Base-by-base conservation (phyloP, 2,113 vertebrate species). In the Athene noctua region DNA sequence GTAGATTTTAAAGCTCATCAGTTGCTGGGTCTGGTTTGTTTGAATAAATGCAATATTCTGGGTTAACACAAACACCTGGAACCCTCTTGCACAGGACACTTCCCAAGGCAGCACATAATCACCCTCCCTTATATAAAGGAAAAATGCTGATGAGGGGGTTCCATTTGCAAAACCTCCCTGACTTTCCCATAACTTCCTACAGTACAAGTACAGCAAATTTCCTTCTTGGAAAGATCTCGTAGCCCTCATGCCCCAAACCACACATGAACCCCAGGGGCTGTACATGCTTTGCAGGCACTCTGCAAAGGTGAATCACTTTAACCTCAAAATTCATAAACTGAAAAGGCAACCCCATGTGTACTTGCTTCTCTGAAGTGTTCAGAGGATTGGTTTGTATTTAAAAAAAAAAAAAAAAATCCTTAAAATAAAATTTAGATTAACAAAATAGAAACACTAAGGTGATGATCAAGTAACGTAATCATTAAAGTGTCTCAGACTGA, bases 1-100 rank as follows among this genome's bases (percentile, higher is more conserved):
- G 55, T 93, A 92, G 83, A 77, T 96, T 95, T 91, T 82, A 95
- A 95, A 97, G 85, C 46, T 86, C 87, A 90, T 91, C 83, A 89
- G 30, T 91, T 49, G 13, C 54, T 78, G 78, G 92, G 58, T 80
- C 38, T 14, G 27, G 66, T 70, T 62, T 4, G 0, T 79, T 88
- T 89, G 85, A 94, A 94, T 91, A 97, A 96, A 90, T 86, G 52
- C 34, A 32, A 13, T 86, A 62, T 86, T 92, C 57, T 92, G 95
- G 72, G 51, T 75, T 89, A 93, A 92, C 66, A 62, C 44, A 82
- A 91, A 63, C 59, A 80, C 75, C 80, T 91, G 78, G 74, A 95
- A 95, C 34, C 36, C 8, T 19, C 27, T 96, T 93, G 89, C 85
- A 87, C 44, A 63, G 80, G 61, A 77, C 7, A 9, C 58, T 95